Percentiles rank a stretch among this genome's conserved stretches.
Evolutionary conservation across 2,797 vertebrate genomes (phyloP).

Genomic region (Spea hammondii): DNA sequence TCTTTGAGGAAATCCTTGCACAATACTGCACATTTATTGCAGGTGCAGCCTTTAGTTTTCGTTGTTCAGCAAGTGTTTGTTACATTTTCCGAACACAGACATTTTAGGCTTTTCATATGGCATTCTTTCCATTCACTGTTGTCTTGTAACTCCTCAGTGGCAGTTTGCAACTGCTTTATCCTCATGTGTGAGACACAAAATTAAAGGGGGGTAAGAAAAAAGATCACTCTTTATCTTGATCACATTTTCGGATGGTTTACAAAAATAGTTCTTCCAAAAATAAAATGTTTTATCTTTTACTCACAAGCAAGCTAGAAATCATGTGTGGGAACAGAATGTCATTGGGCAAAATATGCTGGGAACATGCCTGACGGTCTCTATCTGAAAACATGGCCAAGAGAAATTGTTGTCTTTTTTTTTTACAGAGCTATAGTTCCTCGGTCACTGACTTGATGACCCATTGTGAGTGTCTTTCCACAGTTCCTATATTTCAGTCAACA

Average conservation of each 20-base stretch:
- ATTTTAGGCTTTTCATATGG: too few relatives aligned
- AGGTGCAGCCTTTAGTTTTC: too few relatives aligned
- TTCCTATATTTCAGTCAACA: conserved; percentile 8
- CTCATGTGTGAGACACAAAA: too few relatives aligned
- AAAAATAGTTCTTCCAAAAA: neutral
- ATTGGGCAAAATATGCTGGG: conserved; percentile 20
- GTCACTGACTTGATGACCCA: conserved; percentile 34
- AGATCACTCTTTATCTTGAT: too few relatives aligned
- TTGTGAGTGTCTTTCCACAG: neutral
- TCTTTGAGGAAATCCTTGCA: too few relatives aligned
- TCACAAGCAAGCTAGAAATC: neutral
- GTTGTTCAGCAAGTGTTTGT: too few relatives aligned
- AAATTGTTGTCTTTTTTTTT: conserved; percentile 9
- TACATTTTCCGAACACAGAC: too few relatives aligned
- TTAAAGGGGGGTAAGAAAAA: too few relatives aligned
- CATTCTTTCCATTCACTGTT: too few relatives aligned
- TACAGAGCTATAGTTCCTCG: conserved; percentile 3
- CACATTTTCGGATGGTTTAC: neutral
- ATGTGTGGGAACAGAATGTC: conserved; percentile 11
- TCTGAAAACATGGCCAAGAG: conserved; percentile 21
- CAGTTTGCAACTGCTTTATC: too few relatives aligned
- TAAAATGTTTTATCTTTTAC: neutral
- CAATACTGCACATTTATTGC: too few relatives aligned
- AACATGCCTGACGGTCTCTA: conserved; percentile 13
- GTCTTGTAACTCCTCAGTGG: too few relatives aligned